Evolutionary conservation across 2,888 invertebrate species (phyloP), one percentile per base, ranked within the genome.

Genomic region (Drosophila flavopinicola): DNA sequence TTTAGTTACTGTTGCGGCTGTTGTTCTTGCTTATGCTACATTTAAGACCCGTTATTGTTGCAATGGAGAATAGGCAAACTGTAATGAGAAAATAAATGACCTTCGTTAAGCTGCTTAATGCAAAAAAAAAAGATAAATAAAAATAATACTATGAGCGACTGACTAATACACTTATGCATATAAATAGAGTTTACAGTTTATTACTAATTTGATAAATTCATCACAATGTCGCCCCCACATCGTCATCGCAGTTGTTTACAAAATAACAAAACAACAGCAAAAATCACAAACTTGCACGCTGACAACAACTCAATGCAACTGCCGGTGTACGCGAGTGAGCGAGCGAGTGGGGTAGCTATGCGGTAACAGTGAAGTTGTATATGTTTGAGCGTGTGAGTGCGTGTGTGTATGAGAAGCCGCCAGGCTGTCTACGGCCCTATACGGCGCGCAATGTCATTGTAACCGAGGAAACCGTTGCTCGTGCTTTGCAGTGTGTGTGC

Each of bases 381-480:
- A 52, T 53, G 29, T 29, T n/a, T 59, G 35, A 58, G 27, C 44
- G 20, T 41, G 54, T 24, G 25, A 30, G 7, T n/a, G 25, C 9
- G 27, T 17, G 27, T 54, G 53, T 48, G 30, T 60, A 56, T 52
- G 48, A 64, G 63, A 59, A 48, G 80, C 65, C 87, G 87, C 87
- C 85, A 87, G 75, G 75, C 82, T 69, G 83, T 82, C 82, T 78
- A 68, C 72, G 65, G 67, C 60, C 63, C 66, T 70, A 67, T 73
- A 76, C 80, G 77, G 71, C 66, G 76, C 47, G 59, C 77, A 80
- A 74, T 78, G 78, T 74, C 78, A 78, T 68, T 77, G 78, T 78
- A 78, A 77, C 78, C 73, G 69, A 70, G 69, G 82, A 85, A 87
- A 73, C 85, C 68, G 70, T 68, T 83, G 66, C 70, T 61, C 54